Conservation (phyloP, 2,888 invertebrate species). For the Parapristionchus giblindavisi region DNA sequence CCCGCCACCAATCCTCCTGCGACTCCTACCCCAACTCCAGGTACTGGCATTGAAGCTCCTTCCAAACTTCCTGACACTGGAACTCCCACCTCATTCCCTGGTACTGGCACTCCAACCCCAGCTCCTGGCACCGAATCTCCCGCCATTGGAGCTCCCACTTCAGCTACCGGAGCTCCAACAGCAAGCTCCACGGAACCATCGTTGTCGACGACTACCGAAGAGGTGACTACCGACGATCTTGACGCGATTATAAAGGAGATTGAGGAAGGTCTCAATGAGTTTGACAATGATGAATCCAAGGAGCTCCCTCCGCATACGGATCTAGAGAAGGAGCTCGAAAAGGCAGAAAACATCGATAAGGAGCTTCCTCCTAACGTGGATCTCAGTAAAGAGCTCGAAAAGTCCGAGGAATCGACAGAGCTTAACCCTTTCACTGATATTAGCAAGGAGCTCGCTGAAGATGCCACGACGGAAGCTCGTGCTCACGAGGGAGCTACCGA, state of each 20-base stretch:
- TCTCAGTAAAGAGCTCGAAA: conserved; percentile 47
- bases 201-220: neutral
- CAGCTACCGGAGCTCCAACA: neutral
- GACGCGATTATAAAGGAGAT: conserved; percentile 1
- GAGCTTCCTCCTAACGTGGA: conserved; percentile 44
- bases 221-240: conserved; percentile 2
- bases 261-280: conserved; percentile 28
- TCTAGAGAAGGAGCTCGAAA: conserved; percentile 11
- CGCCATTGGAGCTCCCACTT: neutral
- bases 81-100: neutral
- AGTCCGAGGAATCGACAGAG: conserved; percentile 35
- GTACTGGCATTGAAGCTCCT: neutral
- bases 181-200: neutral
- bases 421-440: neutral
- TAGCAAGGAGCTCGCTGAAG: conserved; percentile 1
- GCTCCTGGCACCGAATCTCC: neutral
- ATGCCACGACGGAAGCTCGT: neutral
- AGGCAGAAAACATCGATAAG: neutral
- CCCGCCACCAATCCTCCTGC: neutral
- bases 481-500: neutral
- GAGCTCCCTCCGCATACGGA: neutral
- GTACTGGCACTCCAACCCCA: neutral
- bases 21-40: neutral
- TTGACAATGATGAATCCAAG: neutral
- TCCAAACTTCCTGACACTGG: neutral